Evolutionary conservation across 2,888 invertebrate species (phyloP).

Genomic region (Drosophila neoperkinsi): DNA sequence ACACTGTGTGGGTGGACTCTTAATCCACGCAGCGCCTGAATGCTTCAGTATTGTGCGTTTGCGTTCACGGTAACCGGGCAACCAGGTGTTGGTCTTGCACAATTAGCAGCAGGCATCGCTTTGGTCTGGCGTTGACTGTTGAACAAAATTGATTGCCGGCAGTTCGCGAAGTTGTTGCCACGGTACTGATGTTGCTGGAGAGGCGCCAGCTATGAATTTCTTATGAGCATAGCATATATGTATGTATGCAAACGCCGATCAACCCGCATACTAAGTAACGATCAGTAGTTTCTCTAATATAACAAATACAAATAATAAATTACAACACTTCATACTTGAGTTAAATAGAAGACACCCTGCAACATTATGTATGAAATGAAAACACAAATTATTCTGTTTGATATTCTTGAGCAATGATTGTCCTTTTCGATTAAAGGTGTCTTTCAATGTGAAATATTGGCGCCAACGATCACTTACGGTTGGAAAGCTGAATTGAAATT

Average conservation of each 20-base stretch:
- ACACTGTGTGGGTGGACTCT: constrained; percentile 51
- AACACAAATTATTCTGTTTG: not conserved
- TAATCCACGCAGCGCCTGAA: constrained; percentile 36
- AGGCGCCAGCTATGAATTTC: constrained; percentile 40
- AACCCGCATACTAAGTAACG: not conserved
- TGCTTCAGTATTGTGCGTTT: constrained; percentile 12
- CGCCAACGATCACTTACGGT: constrained; percentile 76
- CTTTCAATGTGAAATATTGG: constrained; percentile 61
- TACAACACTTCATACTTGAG: not conserved
- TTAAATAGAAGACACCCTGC: not conserved
- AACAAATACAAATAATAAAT: not conserved
- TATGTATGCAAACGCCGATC: constrained; percentile 1
- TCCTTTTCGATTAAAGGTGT: not conserved
- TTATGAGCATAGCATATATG: not conserved
- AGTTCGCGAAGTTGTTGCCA: constrained; percentile 31
- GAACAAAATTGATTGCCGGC: constrained; percentile 67
- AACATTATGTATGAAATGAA: not conserved
- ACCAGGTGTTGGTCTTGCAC: constrained; percentile 49
- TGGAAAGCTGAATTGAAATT: constrained; percentile 39
- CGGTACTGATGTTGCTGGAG: constrained; percentile 20
- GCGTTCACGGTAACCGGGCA: constrained; percentile 1
- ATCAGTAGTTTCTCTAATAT: not conserved
- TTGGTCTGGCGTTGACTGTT: constrained; percentile 39
- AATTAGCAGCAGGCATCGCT: constrained; percentile 44
- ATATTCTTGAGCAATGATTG: not conserved